These are phyloP conservation scores for Ceyx margarethae DNA, from an alignment of 2,113 vertebrate genomes.

Conservation along the genomic window DNA sequence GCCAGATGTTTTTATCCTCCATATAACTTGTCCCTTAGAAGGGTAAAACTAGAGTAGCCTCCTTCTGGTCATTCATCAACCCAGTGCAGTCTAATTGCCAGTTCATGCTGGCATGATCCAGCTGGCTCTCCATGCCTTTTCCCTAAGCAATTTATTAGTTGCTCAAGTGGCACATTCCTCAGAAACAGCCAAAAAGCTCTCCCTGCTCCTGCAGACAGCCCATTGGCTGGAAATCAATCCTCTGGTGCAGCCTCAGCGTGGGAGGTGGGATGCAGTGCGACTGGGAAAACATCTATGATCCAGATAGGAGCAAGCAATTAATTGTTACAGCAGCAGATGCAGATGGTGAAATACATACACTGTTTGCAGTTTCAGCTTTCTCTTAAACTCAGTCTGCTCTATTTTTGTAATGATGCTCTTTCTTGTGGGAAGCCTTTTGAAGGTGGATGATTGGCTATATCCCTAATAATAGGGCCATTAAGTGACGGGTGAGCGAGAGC, in stretches of 20 bases:
- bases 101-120: not conserved
- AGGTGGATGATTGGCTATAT: not conserved
- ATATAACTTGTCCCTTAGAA: not conserved
- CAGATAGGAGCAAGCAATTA: not conserved
- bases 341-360: not conserved
- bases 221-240: not conserved
- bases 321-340: not conserved
- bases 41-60: not conserved
- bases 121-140: not conserved
- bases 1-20: not conserved
- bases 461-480: not conserved
- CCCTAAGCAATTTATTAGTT: not conserved
- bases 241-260: not conserved
- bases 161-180: not conserved
- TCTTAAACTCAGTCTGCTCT: not conserved
- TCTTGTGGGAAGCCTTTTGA: conserved; percentile 7
- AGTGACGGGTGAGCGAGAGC: rapidly evolving
- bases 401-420: not conserved
- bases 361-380: not conserved
- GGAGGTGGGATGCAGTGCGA: not conserved
- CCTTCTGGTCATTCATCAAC: not conserved
- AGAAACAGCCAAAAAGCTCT: not conserved
- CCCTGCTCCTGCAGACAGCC: not conserved
- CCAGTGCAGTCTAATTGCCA: not conserved
- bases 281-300: not conserved